phyloP scores from a whole-genome alignment of 2,113 vertebrate species.

The Thomomys bottae region DNA sequence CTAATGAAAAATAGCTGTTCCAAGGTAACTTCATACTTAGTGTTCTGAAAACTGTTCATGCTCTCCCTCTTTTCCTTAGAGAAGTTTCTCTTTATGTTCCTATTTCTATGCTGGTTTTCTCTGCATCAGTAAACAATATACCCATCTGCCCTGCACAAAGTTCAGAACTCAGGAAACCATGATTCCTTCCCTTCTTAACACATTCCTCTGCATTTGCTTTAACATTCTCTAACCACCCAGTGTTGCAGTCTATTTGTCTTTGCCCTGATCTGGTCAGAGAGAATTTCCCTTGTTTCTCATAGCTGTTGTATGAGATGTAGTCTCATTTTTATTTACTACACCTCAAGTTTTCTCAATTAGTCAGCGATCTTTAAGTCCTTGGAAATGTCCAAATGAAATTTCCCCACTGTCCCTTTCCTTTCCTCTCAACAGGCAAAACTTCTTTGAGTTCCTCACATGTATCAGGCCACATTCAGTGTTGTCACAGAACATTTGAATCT shows the following conservation, averaged over 20 bases:
- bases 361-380: not conserved
- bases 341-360: not conserved
- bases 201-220: not conserved
- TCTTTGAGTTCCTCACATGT: not conserved
- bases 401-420: too few relatives aligned
- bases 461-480: not conserved
- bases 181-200: too few relatives aligned
- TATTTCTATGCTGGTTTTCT: not conserved
- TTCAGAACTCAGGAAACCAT: not conserved
- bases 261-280: accelerated
- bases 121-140: not conserved
- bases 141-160: accelerated
- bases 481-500: not conserved
- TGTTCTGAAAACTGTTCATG: not conserved
- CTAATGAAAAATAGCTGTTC: not conserved
- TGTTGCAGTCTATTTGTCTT: not conserved
- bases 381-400: not conserved
- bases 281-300: not conserved
- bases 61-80: not conserved
- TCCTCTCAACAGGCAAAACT: not conserved
- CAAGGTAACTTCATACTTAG: not conserved
- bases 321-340: not conserved
- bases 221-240: not conserved
- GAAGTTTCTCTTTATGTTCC: not conserved
- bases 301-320: not conserved